Percentiles rank a stretch among this genome's conserved stretches.
Conservation (phyloP, 2,113 vertebrate species). For the Gymnocephalus cernua region DNA sequence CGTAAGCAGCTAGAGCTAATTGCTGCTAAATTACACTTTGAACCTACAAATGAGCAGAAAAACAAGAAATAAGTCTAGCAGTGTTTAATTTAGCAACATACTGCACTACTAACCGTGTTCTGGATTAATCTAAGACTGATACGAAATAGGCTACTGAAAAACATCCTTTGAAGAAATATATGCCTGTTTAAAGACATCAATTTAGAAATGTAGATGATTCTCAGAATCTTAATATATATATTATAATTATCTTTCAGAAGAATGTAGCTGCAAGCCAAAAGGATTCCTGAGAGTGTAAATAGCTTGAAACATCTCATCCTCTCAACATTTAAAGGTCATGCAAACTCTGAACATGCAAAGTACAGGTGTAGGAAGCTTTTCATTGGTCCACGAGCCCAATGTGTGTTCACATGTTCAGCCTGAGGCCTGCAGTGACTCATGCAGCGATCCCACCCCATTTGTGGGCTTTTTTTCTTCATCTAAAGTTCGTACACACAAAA, state of each 20-base stretch:
- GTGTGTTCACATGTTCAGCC: slow-evolving; percentile 27
- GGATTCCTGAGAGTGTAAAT: neutral
- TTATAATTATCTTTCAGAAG: neutral
- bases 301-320: neutral
- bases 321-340: slow-evolving; percentile 1
- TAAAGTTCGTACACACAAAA: neutral
- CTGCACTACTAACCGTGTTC: neutral
- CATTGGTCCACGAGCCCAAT: neutral
- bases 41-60: too few relatives aligned
- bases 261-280: neutral
- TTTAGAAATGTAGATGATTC: neutral
- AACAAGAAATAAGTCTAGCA: too few relatives aligned
- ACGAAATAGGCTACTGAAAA: neutral
- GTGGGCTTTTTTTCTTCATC: slow-evolving; percentile 2
- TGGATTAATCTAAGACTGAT: neutral
- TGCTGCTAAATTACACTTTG: too few relatives aligned
- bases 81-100: neutral
- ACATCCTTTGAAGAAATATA: neutral
- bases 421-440: slow-evolving; percentile 29
- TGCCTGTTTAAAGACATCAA: neutral
- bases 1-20: too few relatives aligned
- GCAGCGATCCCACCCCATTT: neutral
- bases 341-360: slow-evolving; percentile 12
- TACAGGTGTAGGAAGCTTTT: slow-evolving; percentile 5
- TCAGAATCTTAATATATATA: neutral